Percentiles rank a stretch among this genome's conserved stretches.
phyloP scores from a whole-genome alignment of 1,140 invertebrate genomes.

The Dermatophagoides farinae region DNA sequence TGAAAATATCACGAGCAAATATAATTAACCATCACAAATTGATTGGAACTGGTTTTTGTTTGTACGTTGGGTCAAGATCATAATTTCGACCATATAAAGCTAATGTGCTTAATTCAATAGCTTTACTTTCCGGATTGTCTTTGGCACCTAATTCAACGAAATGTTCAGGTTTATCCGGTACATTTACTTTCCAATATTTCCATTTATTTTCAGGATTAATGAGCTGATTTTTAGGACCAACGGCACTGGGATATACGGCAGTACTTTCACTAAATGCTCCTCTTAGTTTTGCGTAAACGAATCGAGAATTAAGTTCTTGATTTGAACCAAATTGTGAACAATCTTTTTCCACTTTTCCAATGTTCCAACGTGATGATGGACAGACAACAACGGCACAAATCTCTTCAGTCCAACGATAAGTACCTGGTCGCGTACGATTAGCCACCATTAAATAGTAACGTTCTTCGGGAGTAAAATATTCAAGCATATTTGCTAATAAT shows the following conservation, averaged over 20 bases:
- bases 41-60: not conserved
- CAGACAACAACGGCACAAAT: slow-evolving; percentile 13
- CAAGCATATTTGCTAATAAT: not conserved
- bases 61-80: slow-evolving; percentile 8
- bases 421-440: not conserved
- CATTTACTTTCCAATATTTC: no score
- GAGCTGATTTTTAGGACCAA: not conserved
- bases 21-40: no score
- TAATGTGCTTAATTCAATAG: not conserved
- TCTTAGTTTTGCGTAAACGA: not conserved
- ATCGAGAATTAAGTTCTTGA: not conserved
- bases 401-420: slow-evolving; percentile 10
- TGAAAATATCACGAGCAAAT: no score
- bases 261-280: not conserved
- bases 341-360: no score
- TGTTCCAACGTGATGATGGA: not conserved
- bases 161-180: not conserved
- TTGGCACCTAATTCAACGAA: not conserved
- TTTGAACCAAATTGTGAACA: not conserved
- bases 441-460: not conserved
- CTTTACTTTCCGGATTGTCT: not conserved
- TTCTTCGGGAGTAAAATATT: not conserved
- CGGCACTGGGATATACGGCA: slow-evolving; percentile 3
- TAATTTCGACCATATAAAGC: slow-evolving; percentile 9
- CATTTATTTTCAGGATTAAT: no score